These are phyloP conservation scores for Dreissena rostriformis DNA, from an alignment of 1,140 invertebrate genomes.

Conservation along the genomic window DNA sequence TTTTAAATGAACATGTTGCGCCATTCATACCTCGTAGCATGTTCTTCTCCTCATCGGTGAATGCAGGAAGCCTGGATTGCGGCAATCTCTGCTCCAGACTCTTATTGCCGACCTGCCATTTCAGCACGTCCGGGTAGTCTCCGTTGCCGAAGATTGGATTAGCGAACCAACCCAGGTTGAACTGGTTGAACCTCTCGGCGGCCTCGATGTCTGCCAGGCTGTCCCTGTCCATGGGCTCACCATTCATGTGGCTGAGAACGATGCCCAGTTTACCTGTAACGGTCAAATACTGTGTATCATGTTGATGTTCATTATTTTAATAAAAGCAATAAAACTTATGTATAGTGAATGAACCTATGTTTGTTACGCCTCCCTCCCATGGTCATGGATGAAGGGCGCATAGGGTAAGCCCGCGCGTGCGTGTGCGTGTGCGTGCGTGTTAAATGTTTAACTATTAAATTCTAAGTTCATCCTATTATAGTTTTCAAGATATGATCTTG, in stretches of 20 bases:
- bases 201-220: conserved; percentile 66
- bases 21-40: conserved; percentile 61
- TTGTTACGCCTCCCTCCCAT: too few relatives aligned
- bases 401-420: too few relatives aligned
- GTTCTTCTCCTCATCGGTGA: conserved; percentile 61
- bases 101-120: conserved; percentile 65
- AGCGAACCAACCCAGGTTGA: conserved; percentile 78
- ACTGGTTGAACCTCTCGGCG: conserved; percentile 70
- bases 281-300: not conserved
- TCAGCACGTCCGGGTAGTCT: conserved; percentile 80
- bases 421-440: not conserved
- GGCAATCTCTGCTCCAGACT: conserved; percentile 63
- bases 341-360: too few relatives aligned
- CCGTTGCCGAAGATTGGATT: conserved; percentile 78
- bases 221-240: conserved; percentile 59
- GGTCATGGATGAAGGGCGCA: not conserved
- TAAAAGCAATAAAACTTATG: too few relatives aligned
- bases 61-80: conserved; percentile 67
- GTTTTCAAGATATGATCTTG: too few relatives aligned
- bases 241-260: conserved; percentile 59
- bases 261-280: conserved; percentile 70
- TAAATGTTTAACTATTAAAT: not conserved
- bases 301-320: not conserved
- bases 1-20: too few relatives aligned
- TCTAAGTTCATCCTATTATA: not conserved